Conservation (phyloP, 1,140 invertebrate genomes). For the Drusus annulatus region DNA sequence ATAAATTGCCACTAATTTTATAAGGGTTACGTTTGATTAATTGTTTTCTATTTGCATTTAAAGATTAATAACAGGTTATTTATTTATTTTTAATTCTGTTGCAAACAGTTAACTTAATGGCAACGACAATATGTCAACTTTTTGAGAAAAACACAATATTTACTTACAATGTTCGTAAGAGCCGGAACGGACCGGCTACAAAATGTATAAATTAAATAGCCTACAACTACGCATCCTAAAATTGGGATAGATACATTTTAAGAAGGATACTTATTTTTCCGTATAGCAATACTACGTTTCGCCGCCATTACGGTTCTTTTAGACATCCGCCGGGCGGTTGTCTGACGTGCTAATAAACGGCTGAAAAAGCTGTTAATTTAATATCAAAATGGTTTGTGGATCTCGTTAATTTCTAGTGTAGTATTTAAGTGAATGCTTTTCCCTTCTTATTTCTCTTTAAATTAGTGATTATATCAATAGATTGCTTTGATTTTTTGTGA, state of each 20-base stretch:
- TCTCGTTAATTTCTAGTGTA: conserved; percentile 1
- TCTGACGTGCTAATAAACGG: conserved; percentile 39
- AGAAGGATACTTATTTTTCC: conserved; percentile 10
- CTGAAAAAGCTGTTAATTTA: conserved; percentile 32
- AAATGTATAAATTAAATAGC: background rate
- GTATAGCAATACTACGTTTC: conserved; percentile 35
- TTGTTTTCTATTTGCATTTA: no score
- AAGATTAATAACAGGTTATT: no score
- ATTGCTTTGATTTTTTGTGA: conserved; percentile 20
- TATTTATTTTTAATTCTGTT: no score
- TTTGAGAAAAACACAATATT: no score
- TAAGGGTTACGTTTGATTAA: no score
- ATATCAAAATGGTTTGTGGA: conserved; percentile 47
- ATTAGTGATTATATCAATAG: background rate
- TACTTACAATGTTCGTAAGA: no score
- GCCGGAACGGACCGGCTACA: background rate
- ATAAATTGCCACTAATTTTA: no score
- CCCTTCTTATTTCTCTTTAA: background rate
- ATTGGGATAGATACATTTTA: conserved; percentile 15
- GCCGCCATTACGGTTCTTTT: conserved; percentile 40
- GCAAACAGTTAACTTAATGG: no score
- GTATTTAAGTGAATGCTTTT: background rate
- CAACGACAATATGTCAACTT: no score
- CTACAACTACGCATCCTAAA: background rate
- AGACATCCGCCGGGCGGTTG: conserved; percentile 43